Base-by-base conservation (phyloP, 2,797 vertebrate genomes). In the Esox lucius region DNA sequence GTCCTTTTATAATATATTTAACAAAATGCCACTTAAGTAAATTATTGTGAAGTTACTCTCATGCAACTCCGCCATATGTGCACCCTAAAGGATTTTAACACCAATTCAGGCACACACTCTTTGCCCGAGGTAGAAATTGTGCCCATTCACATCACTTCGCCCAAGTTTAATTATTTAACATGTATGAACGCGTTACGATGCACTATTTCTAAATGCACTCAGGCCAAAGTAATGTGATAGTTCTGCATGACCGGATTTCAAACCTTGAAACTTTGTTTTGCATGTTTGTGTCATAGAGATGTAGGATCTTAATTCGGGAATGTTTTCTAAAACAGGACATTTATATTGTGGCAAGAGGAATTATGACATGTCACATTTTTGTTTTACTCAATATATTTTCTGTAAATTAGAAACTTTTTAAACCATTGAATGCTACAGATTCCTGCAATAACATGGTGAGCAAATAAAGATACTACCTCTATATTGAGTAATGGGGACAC, bases 151-250 rank as follows among this genome's bases (percentile, higher is more conserved):
- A 73, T 53, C 48, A 13, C 46, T 66, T 35, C 42, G 31, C 48
- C 48, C 65, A 53, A 53, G 9, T 67, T 89, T 39, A 88, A 89
- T 89, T 86, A 91, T 91, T 91, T 78, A 65, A 89, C 79, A 70
- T 71, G 74, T 71, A 70, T 83, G 84, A 65, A 65, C 64, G 31
- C 31, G 64, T 28, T 19, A 17, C 65, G 64, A 35, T 35, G 28
- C 64, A 33, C 65, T 65, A 33, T 17, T 17, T 31, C 64, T 9
- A 65, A 33, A 65, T 33, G 15, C 64, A 17, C 28, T 31, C 64
- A 31, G 16, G 64, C 31, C 0, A 65, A 31, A 8, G 15, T 35
- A 7, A 65, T 31, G 15, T 31, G 28, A 65, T 65, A 8, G 11
- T 5, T 59, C 56, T 59, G 22, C 56, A 59, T 12, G n/a, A 59